phyloP scores from a whole-genome alignment of 2,113 vertebrate species.

The Chionodraco myersi region DNA sequence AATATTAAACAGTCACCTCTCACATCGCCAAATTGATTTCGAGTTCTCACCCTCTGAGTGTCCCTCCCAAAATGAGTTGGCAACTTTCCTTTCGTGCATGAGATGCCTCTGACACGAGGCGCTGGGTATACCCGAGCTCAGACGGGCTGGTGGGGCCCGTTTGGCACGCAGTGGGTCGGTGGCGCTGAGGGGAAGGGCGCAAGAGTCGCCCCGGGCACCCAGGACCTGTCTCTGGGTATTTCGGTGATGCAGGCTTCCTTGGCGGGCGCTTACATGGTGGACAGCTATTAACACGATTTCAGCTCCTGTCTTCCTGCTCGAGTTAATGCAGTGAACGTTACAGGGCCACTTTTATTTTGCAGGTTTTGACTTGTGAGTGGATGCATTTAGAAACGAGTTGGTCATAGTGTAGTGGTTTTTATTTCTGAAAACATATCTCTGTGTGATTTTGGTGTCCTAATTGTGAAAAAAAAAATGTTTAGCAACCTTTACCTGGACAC shows the following conservation, averaged over 20 bases:
- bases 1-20: neutral
- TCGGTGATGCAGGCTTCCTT: constrained; percentile 80
- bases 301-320: constrained; percentile 81
- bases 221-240: constrained; percentile 85
- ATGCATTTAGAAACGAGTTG: constrained; percentile 1
- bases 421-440: neutral
- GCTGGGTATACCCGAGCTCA: constrained; percentile 48
- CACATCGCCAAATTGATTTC: constrained; percentile 18
- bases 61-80: constrained; percentile 48
- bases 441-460: constrained; percentile 18
- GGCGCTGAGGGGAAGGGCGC: constrained; percentile 74
- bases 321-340: constrained; percentile 78
- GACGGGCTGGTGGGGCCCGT: constrained; percentile 71
- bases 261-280: constrained; percentile 73
- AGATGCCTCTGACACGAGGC: constrained; percentile 49
- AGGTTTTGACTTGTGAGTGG: constrained; percentile 29
- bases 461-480: neutral
- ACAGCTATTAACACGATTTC: constrained; percentile 90
- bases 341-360: constrained; percentile 42
- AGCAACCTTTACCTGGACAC: neutral
- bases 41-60: constrained; percentile 16
- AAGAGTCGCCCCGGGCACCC: constrained; percentile 77
- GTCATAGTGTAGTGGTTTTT: neutral
- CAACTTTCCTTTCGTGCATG: constrained; percentile 56
- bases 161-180: constrained; percentile 70